These are phyloP conservation scores for Promerops cafer DNA, from an alignment of 2,113 vertebrate species.

Conservation along the genomic window DNA sequence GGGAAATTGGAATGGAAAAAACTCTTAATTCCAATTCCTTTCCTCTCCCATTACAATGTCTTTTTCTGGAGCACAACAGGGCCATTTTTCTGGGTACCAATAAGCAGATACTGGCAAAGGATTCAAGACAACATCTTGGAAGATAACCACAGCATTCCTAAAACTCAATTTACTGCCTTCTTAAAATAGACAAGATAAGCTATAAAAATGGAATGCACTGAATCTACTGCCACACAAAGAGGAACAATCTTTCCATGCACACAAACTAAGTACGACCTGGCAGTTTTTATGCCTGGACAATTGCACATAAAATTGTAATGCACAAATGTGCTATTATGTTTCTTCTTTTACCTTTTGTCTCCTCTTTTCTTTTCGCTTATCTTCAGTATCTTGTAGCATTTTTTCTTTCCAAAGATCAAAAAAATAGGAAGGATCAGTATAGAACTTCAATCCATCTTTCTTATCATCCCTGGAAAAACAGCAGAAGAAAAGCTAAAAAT, in stretches of 20 bases:
- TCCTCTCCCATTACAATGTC: not conserved
- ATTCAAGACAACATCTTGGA: not conserved
- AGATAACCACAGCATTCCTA: not conserved
- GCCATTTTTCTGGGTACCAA: not conserved
- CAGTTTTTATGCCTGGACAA: not conserved
- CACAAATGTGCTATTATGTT: not conserved
- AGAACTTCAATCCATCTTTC: conserved; percentile 95
- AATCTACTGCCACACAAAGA: not conserved
- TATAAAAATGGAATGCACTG: not conserved
- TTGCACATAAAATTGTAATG: not conserved
- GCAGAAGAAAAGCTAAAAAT: not conserved
- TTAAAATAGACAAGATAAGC: not conserved
- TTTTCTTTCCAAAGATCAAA: conserved; percentile 99
- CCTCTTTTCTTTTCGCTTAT: conserved; percentile 93
- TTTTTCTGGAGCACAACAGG: not conserved
- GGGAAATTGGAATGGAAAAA: not conserved
- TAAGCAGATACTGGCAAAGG: not conserved
- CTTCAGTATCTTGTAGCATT: conserved; percentile 98
- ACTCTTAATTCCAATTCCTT: not conserved
- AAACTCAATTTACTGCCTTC: not conserved
- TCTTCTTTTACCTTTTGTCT: conserved; percentile 76
- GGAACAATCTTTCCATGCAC: not conserved
- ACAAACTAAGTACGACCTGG: not conserved
- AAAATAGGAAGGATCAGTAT: conserved; percentile 98
- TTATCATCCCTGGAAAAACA: conserved; percentile 85